Base-by-base conservation (phyloP, 2,888 invertebrate genomes). In the Harmothoe impar region DNA sequence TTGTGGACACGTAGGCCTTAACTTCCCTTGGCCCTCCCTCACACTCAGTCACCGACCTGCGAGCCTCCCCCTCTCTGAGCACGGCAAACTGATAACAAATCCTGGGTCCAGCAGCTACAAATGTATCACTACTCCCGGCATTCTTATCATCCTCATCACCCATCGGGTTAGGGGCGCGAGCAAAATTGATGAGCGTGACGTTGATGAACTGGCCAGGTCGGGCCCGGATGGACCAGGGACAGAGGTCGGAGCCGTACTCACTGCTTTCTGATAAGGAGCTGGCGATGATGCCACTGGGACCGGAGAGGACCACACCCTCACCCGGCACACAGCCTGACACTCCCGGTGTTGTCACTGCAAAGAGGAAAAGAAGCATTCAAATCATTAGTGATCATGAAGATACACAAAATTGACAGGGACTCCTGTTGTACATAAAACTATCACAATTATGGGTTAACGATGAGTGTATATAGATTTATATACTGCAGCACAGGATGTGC, bases 21-120 rank as follows among this genome's bases (percentile, higher is more conserved):
- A 90, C 90, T 56, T 89, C 81, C 33, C 91, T 23, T 12, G 89
- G 90, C 17, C 54, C 86, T 25, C 91, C 90, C 72, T 91, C 91
- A 77, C 91, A 91, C 91, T 91, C 91, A 17, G 91, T 91, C 84
- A 91, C 77, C 43, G 91, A 91, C 33, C 91, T 35, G 56, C 56
- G 52, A 17, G 77, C 81, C n/a, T 78, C 90, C 7, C 78, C n/a
- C 29, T 90, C 90, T 52, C 29, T 43, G 84, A 90, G 81, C 52
- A 81, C 90, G 3, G 90, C 90, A n/a, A 90, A 81, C 81, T 90
- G 90, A 54, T 90, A 90, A 81, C 90, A 90, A 23, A 90, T 90
- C 56, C 90, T n/a, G 25, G 90, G 90, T 1, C 72, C 68, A 12
- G 86, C 52, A 15, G 25, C 12, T 10, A 12, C 12, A 17, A 15